phyloP scores from a whole-genome alignment of 2,888 invertebrate genomes.

The Lamproptera curius region DNA sequence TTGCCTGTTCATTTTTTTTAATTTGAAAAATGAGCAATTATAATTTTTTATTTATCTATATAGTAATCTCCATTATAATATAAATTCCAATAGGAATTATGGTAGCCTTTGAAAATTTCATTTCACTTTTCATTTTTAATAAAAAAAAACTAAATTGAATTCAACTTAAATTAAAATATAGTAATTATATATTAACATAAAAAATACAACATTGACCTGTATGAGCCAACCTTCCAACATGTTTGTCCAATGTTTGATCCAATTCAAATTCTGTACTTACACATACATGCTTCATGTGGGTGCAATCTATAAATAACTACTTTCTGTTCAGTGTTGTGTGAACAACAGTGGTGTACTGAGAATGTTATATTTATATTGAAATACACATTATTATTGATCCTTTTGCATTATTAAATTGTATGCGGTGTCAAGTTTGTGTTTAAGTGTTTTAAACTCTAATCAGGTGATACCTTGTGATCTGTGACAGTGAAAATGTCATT shows the following conservation, averaged over 20 bases:
- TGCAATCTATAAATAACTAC: conserved; percentile 66
- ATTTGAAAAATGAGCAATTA: no score
- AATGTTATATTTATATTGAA: conserved; percentile 17
- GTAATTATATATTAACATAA: no score
- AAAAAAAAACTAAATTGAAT: no score
- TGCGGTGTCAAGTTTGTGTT: conserved; percentile 7
- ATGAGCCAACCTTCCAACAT: conserved; percentile 7
- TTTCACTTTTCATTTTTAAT: no score
- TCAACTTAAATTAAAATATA: no score
- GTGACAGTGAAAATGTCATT: conserved; percentile 40
- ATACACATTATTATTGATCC: no score
- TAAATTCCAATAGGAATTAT: no score
- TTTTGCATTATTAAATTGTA: conserved; percentile 7
- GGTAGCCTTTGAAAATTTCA: no score
- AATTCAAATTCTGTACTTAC: conserved; percentile 19
- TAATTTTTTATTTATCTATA: no score
- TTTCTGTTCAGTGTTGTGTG: conserved; percentile 34
- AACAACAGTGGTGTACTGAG: conserved; percentile 15
- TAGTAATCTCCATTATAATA: no score
- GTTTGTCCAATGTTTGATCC: conserved; percentile 21
- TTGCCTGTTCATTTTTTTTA: no score
- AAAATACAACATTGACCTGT: conserved; percentile 11
- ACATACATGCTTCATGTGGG: conserved; percentile 56
- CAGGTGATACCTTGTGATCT: conserved; percentile 29
- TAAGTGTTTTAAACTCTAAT: conserved; percentile 26